Evolutionary conservation across 2,888 invertebrate genomes (phyloP), one percentile per base, ranked within the genome.

Genomic region (Drosophila stalkeri): DNA sequence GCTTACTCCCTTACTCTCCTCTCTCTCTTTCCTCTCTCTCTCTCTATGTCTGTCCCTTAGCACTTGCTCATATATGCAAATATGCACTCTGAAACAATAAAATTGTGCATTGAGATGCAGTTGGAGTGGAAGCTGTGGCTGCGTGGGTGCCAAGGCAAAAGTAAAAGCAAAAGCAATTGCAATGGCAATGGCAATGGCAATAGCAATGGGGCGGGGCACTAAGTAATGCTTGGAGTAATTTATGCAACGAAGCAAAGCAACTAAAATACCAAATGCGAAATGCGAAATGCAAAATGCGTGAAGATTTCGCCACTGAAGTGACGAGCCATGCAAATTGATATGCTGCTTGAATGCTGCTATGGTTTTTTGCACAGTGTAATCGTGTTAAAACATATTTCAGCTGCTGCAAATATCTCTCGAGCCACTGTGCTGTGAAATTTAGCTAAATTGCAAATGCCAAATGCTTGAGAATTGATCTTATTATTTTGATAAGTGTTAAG

Each of bases 181-280:
- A 23, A 44, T 12, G 27, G 2, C 43, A 33, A 49, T 60, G 12
- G 44, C 23, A 33, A 7, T 3, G 11, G 18, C 46, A 33, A 39
- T 56, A 14, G 41, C 14, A 16, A 27, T n/a, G 54, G 54, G 59
- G 31, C 47, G 51, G n/a, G 54, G 33, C 56, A 43, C 23, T 56
- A 63, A 55, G 63, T 52, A 75, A 51, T 68, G 79, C 65, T 66
- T 47, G 56, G 69, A 76, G 85, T 79, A 84, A 81, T 87, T 87
- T 84, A 84, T 84, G 85, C 83, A 87, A 67, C 83, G 80, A 79
- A 67, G 82, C 80, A 81, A 77, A 89, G 72, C 84, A 78, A 72
- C 74, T 72, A 66, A 87, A 82, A 79, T 55, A 39, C 11, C 23
- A 55, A 52, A 20, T 81, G 72, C 72, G 76, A 84, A 78, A 80